Evolutionary conservation across 2,888 invertebrate genomes (phyloP).

Genomic region (Nemoura dubitans): DNA sequence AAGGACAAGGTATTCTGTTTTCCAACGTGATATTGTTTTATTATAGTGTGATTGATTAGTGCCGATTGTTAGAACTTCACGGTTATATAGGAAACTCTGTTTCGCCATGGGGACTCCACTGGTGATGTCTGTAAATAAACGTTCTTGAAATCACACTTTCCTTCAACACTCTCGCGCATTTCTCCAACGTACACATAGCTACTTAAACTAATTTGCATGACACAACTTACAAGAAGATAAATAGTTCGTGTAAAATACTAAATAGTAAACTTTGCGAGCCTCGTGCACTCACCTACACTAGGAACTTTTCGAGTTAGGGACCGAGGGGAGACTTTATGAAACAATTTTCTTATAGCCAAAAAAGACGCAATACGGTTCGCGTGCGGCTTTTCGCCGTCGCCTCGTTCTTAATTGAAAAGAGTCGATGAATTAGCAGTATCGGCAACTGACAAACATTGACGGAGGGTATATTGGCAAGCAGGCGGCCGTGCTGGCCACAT

Average conservation of each 20-base stretch:
- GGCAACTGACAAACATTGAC: background rate
- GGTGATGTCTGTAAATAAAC: background rate
- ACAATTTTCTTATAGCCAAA: background rate
- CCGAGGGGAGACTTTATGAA: background rate
- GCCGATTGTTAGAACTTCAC: background rate
- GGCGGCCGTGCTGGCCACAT: no score
- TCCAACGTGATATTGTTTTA: background rate
- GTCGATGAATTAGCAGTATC: background rate
- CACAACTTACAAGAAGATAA: background rate
- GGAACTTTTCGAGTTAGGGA: background rate
- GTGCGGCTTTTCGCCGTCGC: background rate
- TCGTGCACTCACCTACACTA: background rate
- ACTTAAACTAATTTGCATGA: background rate
- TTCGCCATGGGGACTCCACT: no score
- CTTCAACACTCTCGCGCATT: background rate
- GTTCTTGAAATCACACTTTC: background rate
- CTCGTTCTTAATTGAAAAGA: background rate
- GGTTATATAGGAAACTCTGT: no score
- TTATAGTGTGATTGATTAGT: background rate
- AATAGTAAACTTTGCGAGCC: background rate
- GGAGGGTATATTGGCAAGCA: background rate
- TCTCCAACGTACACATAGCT: background rate
- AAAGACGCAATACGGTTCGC: background rate
- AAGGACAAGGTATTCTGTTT: background rate
- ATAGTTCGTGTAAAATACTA: conserved; percentile 1